Conservation (phyloP, 2,888 invertebrate species). For the Platycheirus albimanus region DNA sequence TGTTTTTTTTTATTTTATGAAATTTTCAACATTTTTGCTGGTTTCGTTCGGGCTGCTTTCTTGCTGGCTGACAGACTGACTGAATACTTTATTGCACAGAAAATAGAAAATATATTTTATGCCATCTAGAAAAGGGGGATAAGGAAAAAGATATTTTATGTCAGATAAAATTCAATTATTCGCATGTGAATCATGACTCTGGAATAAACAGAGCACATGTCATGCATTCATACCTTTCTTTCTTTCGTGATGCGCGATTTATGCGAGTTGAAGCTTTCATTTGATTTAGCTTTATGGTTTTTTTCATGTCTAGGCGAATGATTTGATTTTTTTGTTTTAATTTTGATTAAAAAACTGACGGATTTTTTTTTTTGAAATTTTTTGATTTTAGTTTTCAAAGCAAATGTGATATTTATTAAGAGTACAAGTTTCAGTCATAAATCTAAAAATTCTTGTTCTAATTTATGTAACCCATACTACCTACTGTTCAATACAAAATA, state of each 20-base stretch:
- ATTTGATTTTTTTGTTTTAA: background rate
- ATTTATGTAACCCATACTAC: no score
- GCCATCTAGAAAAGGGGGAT: slow-evolving; percentile 17
- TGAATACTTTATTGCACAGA: slow-evolving; percentile 12
- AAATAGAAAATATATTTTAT: slow-evolving; percentile 31
- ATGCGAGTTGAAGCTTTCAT: background rate
- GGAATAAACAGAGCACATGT: slow-evolving; percentile 23
- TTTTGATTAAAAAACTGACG: no score
- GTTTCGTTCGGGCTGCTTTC: no score
- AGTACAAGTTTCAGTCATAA: no score
- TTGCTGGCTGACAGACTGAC: background rate
- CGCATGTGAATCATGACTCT: slow-evolving; percentile 27
- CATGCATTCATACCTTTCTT: slow-evolving; percentile 58
- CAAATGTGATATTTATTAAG: no score
- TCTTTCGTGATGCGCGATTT: no score
- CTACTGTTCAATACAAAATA: no score
- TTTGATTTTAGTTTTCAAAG: no score
- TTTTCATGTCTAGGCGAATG: background rate
- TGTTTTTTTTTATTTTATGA: background rate
- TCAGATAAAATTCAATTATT: slow-evolving; percentile 46
- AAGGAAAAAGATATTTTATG: slow-evolving; percentile 15
- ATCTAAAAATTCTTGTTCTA: no score
- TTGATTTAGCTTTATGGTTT: background rate
- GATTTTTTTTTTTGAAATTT: no score
- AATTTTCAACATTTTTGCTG: slow-evolving; percentile 7